Percentiles rank a stretch among this genome's conserved stretches.
Evolutionary conservation across 1,140 invertebrate genomes (phyloP).

Genomic region (Pseudomyrmex gracilis): DNA sequence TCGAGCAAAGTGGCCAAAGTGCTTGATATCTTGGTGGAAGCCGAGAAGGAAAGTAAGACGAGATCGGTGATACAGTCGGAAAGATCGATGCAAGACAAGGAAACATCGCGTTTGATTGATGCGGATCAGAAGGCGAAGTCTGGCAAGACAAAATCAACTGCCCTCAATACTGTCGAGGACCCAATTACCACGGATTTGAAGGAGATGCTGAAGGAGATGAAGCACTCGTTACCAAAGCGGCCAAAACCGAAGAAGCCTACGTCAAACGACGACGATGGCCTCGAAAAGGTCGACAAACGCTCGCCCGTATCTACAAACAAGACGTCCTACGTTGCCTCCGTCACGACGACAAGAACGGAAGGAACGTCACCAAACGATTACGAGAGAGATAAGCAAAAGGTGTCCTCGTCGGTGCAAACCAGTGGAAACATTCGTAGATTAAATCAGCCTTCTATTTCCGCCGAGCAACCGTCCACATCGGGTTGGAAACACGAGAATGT

Average conservation of each 20-base stretch:
- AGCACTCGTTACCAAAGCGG: conserved; percentile 88
- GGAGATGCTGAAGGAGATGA: conserved; percentile 89
- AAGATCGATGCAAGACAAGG: conserved; percentile 59
- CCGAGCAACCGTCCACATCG: conserved; percentile 59
- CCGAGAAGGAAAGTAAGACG: conserved; percentile 69
- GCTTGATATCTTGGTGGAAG: conserved; percentile 75
- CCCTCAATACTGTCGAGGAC: conserved; percentile 81
- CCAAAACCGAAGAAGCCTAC: conserved; percentile 71
- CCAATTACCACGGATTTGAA: conserved; percentile 86
- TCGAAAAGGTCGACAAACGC: conserved; percentile 42
- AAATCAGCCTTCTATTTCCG: conserved; percentile 64
- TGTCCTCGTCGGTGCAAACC: conserved; percentile 86
- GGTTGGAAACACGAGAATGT: conserved; percentile 74
- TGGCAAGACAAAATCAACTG: conserved; percentile 69
- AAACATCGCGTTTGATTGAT: conserved; percentile 33
- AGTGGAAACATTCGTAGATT: conserved; percentile 83
- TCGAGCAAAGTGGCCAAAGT: conserved; percentile 77
- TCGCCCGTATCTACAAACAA: conserved; percentile 31
- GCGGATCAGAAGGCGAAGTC: conserved; percentile 49
- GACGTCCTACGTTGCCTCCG: conserved; percentile 61
- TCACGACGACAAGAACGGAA: conserved; percentile 50
- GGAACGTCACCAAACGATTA: conserved; percentile 57
- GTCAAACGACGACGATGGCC: conserved; percentile 34
- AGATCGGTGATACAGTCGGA: conserved; percentile 39
- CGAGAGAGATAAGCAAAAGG: conserved; percentile 81